Base-by-base conservation (phyloP, 2,797 vertebrate genomes). In the Toxotes lorentzi region DNA sequence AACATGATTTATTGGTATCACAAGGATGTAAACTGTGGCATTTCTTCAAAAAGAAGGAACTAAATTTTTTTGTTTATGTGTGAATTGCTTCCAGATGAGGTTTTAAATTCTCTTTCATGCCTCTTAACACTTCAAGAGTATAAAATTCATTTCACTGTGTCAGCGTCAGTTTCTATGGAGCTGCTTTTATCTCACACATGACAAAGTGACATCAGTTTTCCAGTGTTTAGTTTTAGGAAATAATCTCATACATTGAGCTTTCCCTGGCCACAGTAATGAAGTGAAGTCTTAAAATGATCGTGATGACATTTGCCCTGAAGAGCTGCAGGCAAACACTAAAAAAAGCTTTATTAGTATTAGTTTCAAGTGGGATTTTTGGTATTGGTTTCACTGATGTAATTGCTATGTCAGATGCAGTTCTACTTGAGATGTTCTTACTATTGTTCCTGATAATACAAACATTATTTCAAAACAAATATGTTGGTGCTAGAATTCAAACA, bases 401-500 rank as follows among this genome's bases (percentile, higher is more conserved):
- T 27, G 24, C 50, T 5, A 5, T 47, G 67, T 70, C 45, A 7
- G 17, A 43, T 10, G 2, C 45, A 59, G 3, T 68, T 69, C n/a
- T 16, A 10, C 47, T 35, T 2, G 2, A 38, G 14, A 60, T 66
- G 50, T 51, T 60, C 51, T 59, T 32, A 14, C 23, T 4, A 0
- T 48, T 14, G 47, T 17, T 35, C 65, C 35, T 45, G 27, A 79
- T 48, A 67, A 68, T 27, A 48, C 23, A 83, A 78, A 60, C 40
- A 38, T 24, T 76, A 35, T 50, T 47, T 68, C 32, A 41, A 69
- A 81, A 81, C 24, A 51, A 59, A 70, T 45, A 71, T n/a, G 35
- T 58, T n/a, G 30, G 57, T 71, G 68, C 35, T 64, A 58, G 59
- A 78, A 72, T 73, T 61, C 19, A 76, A 68, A 54, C 34, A 68